Evolutionary conservation across 2,888 invertebrate species (phyloP).

Genomic region (Helicoverpa assulta): DNA sequence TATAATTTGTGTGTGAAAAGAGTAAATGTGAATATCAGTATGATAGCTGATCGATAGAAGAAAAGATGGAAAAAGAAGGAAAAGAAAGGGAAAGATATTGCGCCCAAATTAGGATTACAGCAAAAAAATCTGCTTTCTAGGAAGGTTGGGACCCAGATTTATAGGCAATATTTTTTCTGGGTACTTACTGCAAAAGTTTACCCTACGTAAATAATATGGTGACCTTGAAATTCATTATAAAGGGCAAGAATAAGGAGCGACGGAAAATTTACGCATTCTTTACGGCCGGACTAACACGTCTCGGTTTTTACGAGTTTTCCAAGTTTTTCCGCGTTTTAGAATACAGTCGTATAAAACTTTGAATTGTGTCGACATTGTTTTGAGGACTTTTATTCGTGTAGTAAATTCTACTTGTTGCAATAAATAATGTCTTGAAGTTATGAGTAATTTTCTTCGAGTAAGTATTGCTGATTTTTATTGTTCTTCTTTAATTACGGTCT

Average conservation of each 20-base stretch:
- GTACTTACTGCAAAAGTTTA: too few species aligned
- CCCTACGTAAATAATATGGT: background rate
- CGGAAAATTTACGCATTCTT: conserved; percentile 43
- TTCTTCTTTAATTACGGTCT: too few species aligned
- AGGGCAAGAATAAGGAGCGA: conserved; percentile 19
- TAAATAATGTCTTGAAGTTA: conserved; percentile 19
- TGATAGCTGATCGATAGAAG: too few species aligned
- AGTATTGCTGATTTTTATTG: too few species aligned
- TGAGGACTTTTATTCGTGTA: conserved; percentile 26
- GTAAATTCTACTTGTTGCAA: conserved; percentile 7
- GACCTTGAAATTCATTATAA: background rate
- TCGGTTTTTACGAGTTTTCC: conserved; percentile 50
- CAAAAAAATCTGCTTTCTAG: too few species aligned
- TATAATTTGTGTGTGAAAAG: too few species aligned
- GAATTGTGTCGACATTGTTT: conserved; percentile 48
- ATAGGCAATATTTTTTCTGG: too few species aligned
- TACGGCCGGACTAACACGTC: conserved; percentile 46
- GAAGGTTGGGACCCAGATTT: too few species aligned
- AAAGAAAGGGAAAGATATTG: too few species aligned
- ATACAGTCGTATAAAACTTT: conserved; percentile 51
- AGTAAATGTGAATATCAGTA: too few species aligned
- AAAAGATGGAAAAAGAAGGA: too few species aligned
- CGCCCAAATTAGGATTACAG: too few species aligned
- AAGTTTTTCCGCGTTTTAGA: conserved; percentile 46
- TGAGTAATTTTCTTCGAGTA: background rate